Evolutionary conservation across 2,888 invertebrate species (phyloP), one percentile per base, ranked within the genome.

Genomic region (Tortricodes alternella): DNA sequence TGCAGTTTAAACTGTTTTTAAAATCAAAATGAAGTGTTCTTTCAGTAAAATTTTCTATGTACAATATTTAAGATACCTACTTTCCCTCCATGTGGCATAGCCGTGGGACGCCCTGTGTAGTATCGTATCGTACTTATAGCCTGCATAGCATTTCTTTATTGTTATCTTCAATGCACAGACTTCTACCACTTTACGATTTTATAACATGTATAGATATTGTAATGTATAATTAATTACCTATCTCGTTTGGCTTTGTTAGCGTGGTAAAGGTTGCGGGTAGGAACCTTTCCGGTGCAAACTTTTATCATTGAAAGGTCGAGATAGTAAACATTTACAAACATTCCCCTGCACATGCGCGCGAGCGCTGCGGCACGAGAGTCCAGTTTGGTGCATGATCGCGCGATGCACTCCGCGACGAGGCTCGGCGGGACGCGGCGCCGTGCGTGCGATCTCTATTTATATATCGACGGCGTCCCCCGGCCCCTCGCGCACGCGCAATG

Each of bases 401-500:
- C 66, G 63, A 61, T 66, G 65, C 66, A 46, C 53, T 61, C 58
- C 65, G 65, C 64, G 62, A 61, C 63, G 67, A 61, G 67, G 67
- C 66, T 67, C 59, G 63, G 60, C 63, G 49, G 8, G 49, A 29
- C 41, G 53, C 48, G 41, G 18, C 53, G 41, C 53, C n/a, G n/a
- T 34, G 23, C 64, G 66, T 66, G 68, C 72, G 75, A 75, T 75
- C 74, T 76, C 79, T 78, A 82, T 88, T 84, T 86, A 85, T 88
- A 88, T 89, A 89, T 87, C 86, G 86, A 84, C 81, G 61, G 64
- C 71, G 69, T 65, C 70, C 75, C 67, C 67, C 68, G 63, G 66
- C 73, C 64, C 67, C 69, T 70, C 77, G 75, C 88, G 88, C 88
- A 78, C 80, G 89, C 88, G 89, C 79, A 66, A 57, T 69, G 66